phyloP scores from a whole-genome alignment of 2,113 vertebrate genomes.

The Alligator sinensis region DNA sequence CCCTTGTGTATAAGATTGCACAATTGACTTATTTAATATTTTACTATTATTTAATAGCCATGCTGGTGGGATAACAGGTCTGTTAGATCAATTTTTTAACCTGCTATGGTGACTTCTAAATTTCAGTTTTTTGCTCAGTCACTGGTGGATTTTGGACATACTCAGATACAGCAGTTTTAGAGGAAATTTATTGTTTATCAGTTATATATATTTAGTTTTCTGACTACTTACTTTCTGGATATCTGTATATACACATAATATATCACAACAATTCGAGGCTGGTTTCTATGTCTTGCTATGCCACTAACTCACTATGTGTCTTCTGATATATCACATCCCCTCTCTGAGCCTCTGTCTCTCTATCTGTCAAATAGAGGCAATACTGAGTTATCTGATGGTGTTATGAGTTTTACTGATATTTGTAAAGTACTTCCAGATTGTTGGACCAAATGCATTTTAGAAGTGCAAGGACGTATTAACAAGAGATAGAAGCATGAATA shows the following conservation, averaged over 20 bases:
- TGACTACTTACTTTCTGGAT: neutral
- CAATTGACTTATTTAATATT: neutral
- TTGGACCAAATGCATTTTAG: neutral
- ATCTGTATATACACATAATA: neutral
- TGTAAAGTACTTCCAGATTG: neutral
- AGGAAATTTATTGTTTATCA: neutral
- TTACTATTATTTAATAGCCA: neutral
- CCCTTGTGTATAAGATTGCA: neutral
- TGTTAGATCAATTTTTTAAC: neutral
- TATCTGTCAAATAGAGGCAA: neutral
- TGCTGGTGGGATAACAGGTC: neutral
- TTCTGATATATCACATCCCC: neutral
- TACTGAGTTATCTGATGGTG: neutral
- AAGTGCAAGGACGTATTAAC: neutral
- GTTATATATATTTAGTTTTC: neutral
- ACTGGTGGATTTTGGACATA: neutral
- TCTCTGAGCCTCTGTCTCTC: neutral
- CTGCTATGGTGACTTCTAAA: neutral
- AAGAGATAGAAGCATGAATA: neutral
- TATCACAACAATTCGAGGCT: neutral
- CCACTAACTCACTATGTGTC: neutral
- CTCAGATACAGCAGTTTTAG: neutral
- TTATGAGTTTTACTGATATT: neutral
- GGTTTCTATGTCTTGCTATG: neutral
- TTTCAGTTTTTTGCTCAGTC: neutral